A percentile compares a stretch with the other conserved stretches of the same genome.
These are phyloP conservation scores for Forbesichthys agassizii DNA, from an alignment of 2,113 vertebrate genomes.

Conservation along the genomic window DNA sequence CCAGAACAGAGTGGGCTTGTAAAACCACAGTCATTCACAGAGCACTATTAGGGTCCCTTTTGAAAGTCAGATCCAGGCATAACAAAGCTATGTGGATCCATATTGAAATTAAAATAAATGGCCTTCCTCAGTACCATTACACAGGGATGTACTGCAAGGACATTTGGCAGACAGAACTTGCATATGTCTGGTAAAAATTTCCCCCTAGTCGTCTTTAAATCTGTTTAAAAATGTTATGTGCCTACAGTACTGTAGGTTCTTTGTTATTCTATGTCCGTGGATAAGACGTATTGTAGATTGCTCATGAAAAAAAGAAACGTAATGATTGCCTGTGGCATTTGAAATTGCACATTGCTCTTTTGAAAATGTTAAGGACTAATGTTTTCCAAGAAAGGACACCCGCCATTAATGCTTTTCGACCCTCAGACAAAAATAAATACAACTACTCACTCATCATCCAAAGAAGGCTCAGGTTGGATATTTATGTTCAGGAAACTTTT, in stretches of 20 bases:
- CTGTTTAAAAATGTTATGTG: slow-evolving; percentile 37
- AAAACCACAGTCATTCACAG: slow-evolving; percentile 33
- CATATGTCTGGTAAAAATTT: slow-evolving; percentile 55
- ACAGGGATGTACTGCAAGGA: slow-evolving; percentile 46
- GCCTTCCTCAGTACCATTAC: slow-evolving; percentile 25
- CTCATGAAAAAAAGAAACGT: slow-evolving; percentile 8
- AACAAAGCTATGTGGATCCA: slow-evolving; percentile 50
- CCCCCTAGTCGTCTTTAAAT: slow-evolving; percentile 46
- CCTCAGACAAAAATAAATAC: slow-evolving; percentile 4
- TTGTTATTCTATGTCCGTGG: too few relatives aligned
- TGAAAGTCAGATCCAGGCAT: slow-evolving; percentile 50
- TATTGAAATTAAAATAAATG: slow-evolving; percentile 48
- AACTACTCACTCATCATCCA: too few relatives aligned
- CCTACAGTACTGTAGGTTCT: slow-evolving; percentile 16
- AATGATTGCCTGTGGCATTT: slow-evolving; percentile 40
- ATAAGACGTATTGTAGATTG: too few relatives aligned
- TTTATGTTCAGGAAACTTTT: background rate
- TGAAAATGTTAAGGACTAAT: slow-evolving; percentile 58
- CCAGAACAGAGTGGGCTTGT: slow-evolving; percentile 20
- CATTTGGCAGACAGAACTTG: slow-evolving; percentile 62
- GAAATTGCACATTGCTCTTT: slow-evolving; percentile 58
- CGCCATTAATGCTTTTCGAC: slow-evolving; percentile 7
- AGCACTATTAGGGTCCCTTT: slow-evolving; percentile 21
- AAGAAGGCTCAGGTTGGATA: background rate
- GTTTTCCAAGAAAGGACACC: slow-evolving; percentile 46